Base-by-base conservation (phyloP, 2,113 vertebrate genomes). In the Petromus typicus region DNA sequence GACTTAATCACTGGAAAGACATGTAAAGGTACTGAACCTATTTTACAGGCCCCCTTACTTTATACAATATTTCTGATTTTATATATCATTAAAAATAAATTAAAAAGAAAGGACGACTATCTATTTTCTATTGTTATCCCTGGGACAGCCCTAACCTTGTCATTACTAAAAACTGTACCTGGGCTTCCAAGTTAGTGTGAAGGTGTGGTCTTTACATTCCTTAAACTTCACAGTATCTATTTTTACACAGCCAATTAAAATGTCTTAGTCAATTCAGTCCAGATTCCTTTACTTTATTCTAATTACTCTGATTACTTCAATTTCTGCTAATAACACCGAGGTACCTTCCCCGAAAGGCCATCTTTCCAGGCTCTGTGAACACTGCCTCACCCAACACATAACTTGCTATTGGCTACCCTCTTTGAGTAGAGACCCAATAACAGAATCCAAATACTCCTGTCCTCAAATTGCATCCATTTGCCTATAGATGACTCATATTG, bases 161-260 rank as follows among this genome's bases (percentile, higher is more conserved):
- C 16, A n/a, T 34, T 73, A 48, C 3, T 78, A 34, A 40, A 34
- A 71, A 73, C 10, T 25, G 13, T 22, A 63, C 8, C 16, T 54
- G 6, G 7, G 3, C 7, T 85, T 85, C 12, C 25, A 69, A 78
- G 4, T 2, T 69, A 22, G 51, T 73, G n/a, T 4, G 32, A 25
- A 0, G 11, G 5, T 22, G 0, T 17, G 61, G 9, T 37, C 12
- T 81, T 79, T 11, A n/a, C n/a, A n/a, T n/a, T 37, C 3, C 7
- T 27, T 78, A 78, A 4, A 20, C 2, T 82, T 48, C n/a, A 57
- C 10, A 32, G 30, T 73, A 79, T 37, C 37, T 86, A 79, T 8
- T 86, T 67, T 13, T 71, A 20, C 17, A 17, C 14, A 2, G 57
- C 64, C 34, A 34, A 14, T 40, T 7, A 76, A 59, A 82, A 45